phyloP scores from a whole-genome alignment of 1,140 invertebrate genomes.

The Drosophila rufa region DNA sequence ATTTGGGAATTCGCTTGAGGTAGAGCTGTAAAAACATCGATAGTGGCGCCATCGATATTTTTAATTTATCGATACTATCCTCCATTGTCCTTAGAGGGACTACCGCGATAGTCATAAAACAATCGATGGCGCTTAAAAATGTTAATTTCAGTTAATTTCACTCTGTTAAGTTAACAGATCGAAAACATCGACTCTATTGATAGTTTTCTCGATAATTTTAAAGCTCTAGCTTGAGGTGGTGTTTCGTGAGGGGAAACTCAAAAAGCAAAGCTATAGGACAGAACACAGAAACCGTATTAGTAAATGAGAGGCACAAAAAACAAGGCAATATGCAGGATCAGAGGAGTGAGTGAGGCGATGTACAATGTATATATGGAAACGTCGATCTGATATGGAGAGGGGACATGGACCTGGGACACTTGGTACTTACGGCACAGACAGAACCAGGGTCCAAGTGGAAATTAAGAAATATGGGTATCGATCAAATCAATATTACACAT shows the following conservation, averaged over 20 bases:
- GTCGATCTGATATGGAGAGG: conserved; percentile 7
- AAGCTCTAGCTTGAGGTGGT: background rate
- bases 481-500: conserved; percentile 55
- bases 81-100: too few species aligned
- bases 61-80: too few species aligned
- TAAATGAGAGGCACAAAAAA: conserved; percentile 32
- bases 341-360: conserved; percentile 7
- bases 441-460: conserved; percentile 63
- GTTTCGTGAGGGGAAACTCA: conserved; percentile 25
- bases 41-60: too few species aligned
- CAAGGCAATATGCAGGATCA: conserved; percentile 27
- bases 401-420: conserved; percentile 56
- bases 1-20: conserved; percentile 31
- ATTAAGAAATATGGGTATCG: conserved; percentile 63
- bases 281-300: conserved; percentile 26
- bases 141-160: too few species aligned
- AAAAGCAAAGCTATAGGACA: conserved; percentile 15
- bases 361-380: conserved; percentile 20
- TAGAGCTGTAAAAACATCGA: too few species aligned
- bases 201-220: too few species aligned
- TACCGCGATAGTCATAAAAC: too few species aligned
- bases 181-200: too few species aligned
- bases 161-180: too few species aligned
- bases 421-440: conserved; percentile 75
- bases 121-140: too few species aligned